Conservation (phyloP, 1,140 invertebrate genomes). For the Asobara japonica region DNA sequence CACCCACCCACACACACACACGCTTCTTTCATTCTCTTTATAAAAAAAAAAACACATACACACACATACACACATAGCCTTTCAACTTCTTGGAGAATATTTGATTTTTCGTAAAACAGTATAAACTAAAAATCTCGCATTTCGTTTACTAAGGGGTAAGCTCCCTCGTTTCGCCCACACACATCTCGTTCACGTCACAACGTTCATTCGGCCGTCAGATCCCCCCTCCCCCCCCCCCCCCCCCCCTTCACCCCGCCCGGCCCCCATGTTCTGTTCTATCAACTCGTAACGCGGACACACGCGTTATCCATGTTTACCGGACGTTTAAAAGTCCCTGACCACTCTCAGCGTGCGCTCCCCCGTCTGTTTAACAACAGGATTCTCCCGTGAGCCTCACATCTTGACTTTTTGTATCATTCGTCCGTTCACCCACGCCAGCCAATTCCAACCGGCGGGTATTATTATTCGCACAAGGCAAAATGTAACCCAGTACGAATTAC, state of each 20-base stretch:
- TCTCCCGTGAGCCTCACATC: background rate
- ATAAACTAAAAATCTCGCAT: background rate
- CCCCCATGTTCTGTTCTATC: background rate
- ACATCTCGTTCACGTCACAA: background rate
- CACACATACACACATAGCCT: too few species aligned
- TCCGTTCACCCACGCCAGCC: background rate
- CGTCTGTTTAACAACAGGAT: conserved; percentile 10
- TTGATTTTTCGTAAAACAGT: background rate
- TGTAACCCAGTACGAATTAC: conserved; percentile 25
- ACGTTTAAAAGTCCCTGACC: conserved; percentile 6
- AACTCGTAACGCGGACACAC: background rate
- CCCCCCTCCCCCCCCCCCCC: too few species aligned
- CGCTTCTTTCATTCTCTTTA: too few species aligned
- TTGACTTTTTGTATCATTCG: conserved; percentile 5
- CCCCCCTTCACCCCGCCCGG: too few species aligned
- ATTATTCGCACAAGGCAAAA: background rate
- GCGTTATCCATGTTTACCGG: background rate
- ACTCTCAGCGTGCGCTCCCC: conserved; percentile 2
- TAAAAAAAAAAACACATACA: too few species aligned
- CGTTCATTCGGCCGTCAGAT: too few species aligned
- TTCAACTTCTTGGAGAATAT: too few species aligned
- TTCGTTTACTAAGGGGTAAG: background rate
- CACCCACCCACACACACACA: too few species aligned
- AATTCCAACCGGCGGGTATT: background rate
- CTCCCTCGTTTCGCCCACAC: background rate